Conservation (phyloP, 2,113 vertebrate genomes). For the Periophthalmodon schlosseri region DNA sequence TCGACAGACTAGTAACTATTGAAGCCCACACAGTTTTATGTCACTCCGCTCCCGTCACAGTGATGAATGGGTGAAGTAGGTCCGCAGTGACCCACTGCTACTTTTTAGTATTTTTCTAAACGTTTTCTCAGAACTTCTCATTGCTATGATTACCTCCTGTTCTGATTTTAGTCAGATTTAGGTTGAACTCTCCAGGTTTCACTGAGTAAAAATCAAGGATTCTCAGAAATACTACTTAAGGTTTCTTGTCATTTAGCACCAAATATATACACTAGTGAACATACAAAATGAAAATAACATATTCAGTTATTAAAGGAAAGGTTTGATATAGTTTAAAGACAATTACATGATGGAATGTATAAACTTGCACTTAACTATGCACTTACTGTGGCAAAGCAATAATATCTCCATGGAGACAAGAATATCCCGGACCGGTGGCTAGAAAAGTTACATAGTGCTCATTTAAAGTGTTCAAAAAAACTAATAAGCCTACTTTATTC, state of each 20-base stretch:
- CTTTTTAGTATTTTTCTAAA: conserved; percentile 13
- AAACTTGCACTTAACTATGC: background rate
- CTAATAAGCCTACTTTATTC: too few species aligned
- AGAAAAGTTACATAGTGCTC: too few species aligned
- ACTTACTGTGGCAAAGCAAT: background rate
- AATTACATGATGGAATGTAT: too few species aligned
- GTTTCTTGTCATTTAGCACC: too few species aligned
- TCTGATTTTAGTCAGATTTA: conserved; percentile 4
- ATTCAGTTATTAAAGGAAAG: too few species aligned
- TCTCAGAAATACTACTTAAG: background rate
- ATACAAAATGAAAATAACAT: too few species aligned
- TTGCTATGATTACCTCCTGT: conserved; percentile 24
- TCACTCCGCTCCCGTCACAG: conserved; percentile 19
- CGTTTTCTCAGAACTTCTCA: conserved; percentile 21
- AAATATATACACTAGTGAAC: too few species aligned
- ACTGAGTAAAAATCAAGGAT: conserved; percentile 4
- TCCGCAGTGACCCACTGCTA: conserved; percentile 28
- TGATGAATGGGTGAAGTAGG: conserved; percentile 25
- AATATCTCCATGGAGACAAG: too few species aligned
- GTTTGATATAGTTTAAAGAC: too few species aligned
- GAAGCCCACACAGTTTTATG: background rate
- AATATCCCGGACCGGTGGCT: too few species aligned
- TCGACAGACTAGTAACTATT: background rate
- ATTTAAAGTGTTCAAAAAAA: too few species aligned
- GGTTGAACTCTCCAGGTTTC: conserved; percentile 4